A percentile compares a stretch with the other conserved stretches of the same genome.
Evolutionary conservation across 2,113 vertebrate genomes (phyloP).

Genomic region (Ailuropoda melanoleuca): DNA sequence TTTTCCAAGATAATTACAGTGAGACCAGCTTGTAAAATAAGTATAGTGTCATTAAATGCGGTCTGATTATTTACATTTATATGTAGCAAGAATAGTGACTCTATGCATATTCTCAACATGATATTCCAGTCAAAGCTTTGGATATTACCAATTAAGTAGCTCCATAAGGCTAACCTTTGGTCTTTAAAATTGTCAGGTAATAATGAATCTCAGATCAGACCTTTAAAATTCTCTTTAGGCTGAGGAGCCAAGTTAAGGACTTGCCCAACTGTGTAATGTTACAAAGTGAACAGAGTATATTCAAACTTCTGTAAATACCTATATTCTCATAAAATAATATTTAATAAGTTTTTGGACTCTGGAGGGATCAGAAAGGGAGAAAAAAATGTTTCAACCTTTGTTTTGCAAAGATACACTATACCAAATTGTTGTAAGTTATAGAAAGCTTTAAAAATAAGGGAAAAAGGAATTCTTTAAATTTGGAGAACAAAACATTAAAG

Average conservation of each 20-base stretch:
- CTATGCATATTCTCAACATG: not conserved
- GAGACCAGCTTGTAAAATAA: not conserved
- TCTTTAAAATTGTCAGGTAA: not conserved
- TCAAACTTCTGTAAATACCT: not conserved
- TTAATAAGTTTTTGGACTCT: not conserved
- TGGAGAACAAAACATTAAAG: not conserved
- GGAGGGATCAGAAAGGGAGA: not conserved
- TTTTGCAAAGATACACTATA: not conserved
- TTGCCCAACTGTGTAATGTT: not conserved
- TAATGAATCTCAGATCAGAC: not conserved
- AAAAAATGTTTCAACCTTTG: not conserved
- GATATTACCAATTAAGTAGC: not conserved
- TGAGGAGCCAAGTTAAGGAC: not conserved
- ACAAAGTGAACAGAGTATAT: not conserved
- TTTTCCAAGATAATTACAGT: not conserved
- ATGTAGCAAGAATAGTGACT: not conserved
- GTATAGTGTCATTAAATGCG: not conserved
- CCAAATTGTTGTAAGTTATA: not conserved
- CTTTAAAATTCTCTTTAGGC: not conserved
- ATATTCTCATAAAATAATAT: not conserved
- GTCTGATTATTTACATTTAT: not conserved
- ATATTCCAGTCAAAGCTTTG: not conserved
- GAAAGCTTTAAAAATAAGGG: not conserved
- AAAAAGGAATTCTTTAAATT: not conserved
- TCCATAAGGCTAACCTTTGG: not conserved